A percentile compares a stretch with the other conserved stretches of the same genome.
phyloP scores from a whole-genome alignment of 1,140 invertebrate species.

The Littorina saxatilis region DNA sequence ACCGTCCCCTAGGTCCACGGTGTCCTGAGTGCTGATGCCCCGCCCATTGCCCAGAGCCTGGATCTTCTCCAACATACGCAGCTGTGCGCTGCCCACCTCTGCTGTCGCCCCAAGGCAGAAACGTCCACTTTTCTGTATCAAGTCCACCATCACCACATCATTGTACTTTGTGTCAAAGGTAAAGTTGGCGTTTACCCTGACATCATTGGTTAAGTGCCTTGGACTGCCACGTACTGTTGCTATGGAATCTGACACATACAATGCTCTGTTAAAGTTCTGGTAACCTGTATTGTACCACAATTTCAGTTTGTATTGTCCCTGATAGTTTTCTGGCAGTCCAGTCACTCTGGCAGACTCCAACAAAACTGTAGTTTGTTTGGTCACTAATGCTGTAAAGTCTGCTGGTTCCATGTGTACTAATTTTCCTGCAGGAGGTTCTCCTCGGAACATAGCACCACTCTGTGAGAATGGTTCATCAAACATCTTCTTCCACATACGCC shows the following conservation, averaged over 20 bases:
- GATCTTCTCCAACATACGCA: slow-evolving; percentile 44
- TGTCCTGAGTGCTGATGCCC: slow-evolving; percentile 38
- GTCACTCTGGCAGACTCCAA: slow-evolving; percentile 60
- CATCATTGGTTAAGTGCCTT: slow-evolving; percentile 40
- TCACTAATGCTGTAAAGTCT: slow-evolving; percentile 56
- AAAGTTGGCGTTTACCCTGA: slow-evolving; percentile 45
- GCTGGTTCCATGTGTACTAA: slow-evolving; percentile 45
- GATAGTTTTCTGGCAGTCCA: slow-evolving; percentile 56
- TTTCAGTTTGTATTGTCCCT: slow-evolving; percentile 51
- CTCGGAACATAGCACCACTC: slow-evolving; percentile 73
- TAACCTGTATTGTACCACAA: slow-evolving; percentile 55
- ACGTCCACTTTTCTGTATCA: slow-evolving; percentile 44
- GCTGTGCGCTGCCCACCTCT: slow-evolving; percentile 39
- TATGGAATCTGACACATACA: slow-evolving; percentile 50
- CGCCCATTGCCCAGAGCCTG: slow-evolving; percentile 41
- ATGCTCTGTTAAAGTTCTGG: slow-evolving; percentile 49
- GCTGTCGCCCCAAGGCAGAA: slow-evolving; percentile 47
- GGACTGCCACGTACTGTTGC: slow-evolving; percentile 42
- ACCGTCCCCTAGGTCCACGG: slow-evolving; percentile 44
- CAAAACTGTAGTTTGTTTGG: slow-evolving; percentile 62
- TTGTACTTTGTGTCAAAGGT: slow-evolving; percentile 56
- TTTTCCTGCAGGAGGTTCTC: slow-evolving; percentile 58
- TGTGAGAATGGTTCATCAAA: slow-evolving; percentile 65
- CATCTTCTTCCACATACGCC: slow-evolving; percentile 62
- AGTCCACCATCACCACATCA: slow-evolving; percentile 42